Evolutionary conservation across 92 coral and sea anemone genomes (phyloP), one percentile per base, ranked within the genome.

Genomic region (Scolanthus callimorphus): DNA sequence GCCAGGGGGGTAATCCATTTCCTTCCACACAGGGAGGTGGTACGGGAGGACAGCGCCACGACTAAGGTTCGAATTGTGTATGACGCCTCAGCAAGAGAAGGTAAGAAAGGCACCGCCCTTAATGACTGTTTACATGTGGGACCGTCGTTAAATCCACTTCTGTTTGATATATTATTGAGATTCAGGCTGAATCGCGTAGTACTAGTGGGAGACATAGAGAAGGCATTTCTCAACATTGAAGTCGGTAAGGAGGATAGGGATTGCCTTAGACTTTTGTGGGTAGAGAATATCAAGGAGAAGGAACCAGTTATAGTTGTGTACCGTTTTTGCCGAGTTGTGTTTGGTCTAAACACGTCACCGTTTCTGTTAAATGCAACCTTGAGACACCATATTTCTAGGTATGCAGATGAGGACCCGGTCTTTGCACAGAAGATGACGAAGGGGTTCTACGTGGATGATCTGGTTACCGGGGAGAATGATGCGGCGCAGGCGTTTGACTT

Each of bases 321-420:
- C 23, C 68, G 80, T 0, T 82, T 82, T 53, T 41, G 71, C 20
- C 67, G 75, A 3, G 79, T 82, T 6, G 89, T 82, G 17, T 81
- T 81, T 25, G 88, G 78, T 0, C 26, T 81, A 27, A 81, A 76
- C 39, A 54, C 83, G 11, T 76, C 84, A 3, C 89, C 84, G 1
- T 82, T 82, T 29, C 29, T 76, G 27, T 29, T 82, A 38, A 82
- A 82, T 26, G 89, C 79, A 49, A 77, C 76, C 46, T 71, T 82
- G 48, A 49, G 89, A 29, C 67, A 76, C 22, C 89, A 77, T 53
- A 57, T 83, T 26, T 49, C 51, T 13, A 77, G 46, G 62, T 77
- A 20, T 31, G 34, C 22, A 13, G 21, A 52, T n/a, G 67, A 31
- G 39, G 90, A 78, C 49, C 73, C 77, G 1, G 65, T 29, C 19